phyloP scores from a whole-genome alignment of 2,797 vertebrate genomes.

The Chaetodon trifasciatus region DNA sequence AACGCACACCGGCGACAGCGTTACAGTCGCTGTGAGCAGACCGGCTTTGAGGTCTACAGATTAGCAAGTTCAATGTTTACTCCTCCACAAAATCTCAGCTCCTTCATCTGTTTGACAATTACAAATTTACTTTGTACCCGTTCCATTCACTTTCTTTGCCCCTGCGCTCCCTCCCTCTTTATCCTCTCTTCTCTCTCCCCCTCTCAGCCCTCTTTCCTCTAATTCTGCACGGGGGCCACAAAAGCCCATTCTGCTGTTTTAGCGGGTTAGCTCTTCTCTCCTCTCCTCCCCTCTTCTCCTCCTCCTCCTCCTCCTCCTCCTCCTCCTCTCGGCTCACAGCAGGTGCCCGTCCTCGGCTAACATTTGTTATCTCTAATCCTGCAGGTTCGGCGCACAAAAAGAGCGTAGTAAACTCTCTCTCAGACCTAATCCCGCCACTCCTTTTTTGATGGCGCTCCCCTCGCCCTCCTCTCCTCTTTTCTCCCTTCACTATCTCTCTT shows the following conservation, averaged over 20 bases:
- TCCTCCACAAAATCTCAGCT: slow-evolving; percentile 63
- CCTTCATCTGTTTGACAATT: slow-evolving; percentile 79
- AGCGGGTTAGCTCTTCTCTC: slow-evolving; percentile 66
- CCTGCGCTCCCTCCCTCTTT: slow-evolving; percentile 50
- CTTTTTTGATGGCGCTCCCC: slow-evolving; percentile 80
- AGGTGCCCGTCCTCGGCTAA: slow-evolving; percentile 83
- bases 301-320: slow-evolving; percentile 62
- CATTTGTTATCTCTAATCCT: slow-evolving; percentile 89
- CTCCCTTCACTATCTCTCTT: slow-evolving; percentile 78
- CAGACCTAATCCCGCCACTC: slow-evolving; percentile 84
- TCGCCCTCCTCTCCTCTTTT: slow-evolving; percentile 75
- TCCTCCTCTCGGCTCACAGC: slow-evolving; percentile 76
- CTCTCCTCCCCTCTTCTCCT: slow-evolving; percentile 31
- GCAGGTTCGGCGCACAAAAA: slow-evolving; percentile 86
- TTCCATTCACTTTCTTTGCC: slow-evolving; percentile 64
- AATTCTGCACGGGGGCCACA: slow-evolving; percentile 74
- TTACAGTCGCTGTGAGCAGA: slow-evolving; percentile 40
- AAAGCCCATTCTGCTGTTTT: slow-evolving; percentile 82
- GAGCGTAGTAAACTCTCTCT: slow-evolving; percentile 86
- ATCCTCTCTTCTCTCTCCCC: slow-evolving; percentile 46
- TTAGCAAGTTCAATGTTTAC: slow-evolving; percentile 74
- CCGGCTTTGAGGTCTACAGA: slow-evolving; percentile 61
- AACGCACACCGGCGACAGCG: slow-evolving; percentile 16
- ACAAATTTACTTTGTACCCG: slow-evolving; percentile 75
- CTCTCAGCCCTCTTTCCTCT: slow-evolving; percentile 57